Percentiles rank a stretch among this genome's conserved stretches.
Evolutionary conservation across 2,888 invertebrate genomes (phyloP).

Genomic region (Leucania comma): DNA sequence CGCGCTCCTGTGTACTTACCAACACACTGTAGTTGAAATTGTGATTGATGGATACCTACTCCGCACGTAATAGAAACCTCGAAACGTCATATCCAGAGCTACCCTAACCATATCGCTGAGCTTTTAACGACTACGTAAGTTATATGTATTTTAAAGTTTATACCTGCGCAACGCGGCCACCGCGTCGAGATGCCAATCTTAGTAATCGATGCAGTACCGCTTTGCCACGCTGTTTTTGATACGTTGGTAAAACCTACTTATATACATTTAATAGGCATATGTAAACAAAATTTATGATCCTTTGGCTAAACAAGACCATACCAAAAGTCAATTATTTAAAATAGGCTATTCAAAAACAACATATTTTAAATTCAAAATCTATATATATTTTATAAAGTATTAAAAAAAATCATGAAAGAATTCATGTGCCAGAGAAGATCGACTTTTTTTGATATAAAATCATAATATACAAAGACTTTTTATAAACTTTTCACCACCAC

Average conservation of each 20-base stretch:
- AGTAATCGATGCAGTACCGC: slow-evolving; percentile 47
- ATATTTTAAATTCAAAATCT: slow-evolving; percentile 72
- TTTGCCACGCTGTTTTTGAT: slow-evolving; percentile 45
- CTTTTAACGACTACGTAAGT: slow-evolving; percentile 68
- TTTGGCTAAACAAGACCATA: slow-evolving; percentile 80
- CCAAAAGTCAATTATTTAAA: slow-evolving; percentile 85
- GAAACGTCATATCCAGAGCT: slow-evolving; percentile 73
- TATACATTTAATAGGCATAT: slow-evolving; percentile 49
- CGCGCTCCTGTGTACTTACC: slow-evolving; percentile 47
- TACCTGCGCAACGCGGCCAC: slow-evolving; percentile 35
- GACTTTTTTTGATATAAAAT: slow-evolving; percentile 57
- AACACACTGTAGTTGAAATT: slow-evolving; percentile 62
- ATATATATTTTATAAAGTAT: slow-evolving; percentile 79
- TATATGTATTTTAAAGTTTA: slow-evolving; percentile 52
- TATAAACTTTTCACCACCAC: slow-evolving; percentile 41
- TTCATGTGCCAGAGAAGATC: slow-evolving; percentile 44
- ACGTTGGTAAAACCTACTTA: slow-evolving; percentile 50
- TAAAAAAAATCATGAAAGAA: slow-evolving; percentile 41
- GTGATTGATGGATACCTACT: slow-evolving; percentile 64
- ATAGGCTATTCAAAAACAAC: slow-evolving; percentile 76
- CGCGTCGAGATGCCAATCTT: slow-evolving; percentile 47
- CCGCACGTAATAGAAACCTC: slow-evolving; percentile 51
- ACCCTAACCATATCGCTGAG: slow-evolving; percentile 79
- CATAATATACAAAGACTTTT: slow-evolving; percentile 53
- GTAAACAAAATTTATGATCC: slow-evolving; percentile 53